These are phyloP conservation scores for Drosophila eugracilis DNA, from an alignment of 1,140 invertebrate species.

Conservation along the genomic window DNA sequence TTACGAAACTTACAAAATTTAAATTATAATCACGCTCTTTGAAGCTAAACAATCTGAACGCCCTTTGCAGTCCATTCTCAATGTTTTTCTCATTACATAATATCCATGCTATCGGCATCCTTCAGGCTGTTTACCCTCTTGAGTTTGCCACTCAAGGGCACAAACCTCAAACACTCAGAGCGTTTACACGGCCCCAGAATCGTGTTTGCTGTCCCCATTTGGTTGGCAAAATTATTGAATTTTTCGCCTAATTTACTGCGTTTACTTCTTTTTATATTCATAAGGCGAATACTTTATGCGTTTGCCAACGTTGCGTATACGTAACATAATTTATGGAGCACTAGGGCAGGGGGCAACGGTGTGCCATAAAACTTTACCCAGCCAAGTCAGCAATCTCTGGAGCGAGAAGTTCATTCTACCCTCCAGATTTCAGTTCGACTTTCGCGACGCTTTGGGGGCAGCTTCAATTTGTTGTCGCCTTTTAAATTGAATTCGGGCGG, in stretches of 20 bases:
- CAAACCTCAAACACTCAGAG: slow-evolving; percentile 12
- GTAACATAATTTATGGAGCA: slow-evolving; percentile 74
- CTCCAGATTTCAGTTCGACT: slow-evolving; percentile 37
- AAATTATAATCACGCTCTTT: not conserved
- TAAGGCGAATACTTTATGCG: slow-evolving; percentile 69
- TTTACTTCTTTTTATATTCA: slow-evolving; percentile 67
- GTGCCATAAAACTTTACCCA: slow-evolving; percentile 51
- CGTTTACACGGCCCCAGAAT: slow-evolving; percentile 12
- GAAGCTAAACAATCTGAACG: not conserved
- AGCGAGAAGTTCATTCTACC: slow-evolving; percentile 19
- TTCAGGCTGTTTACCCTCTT: slow-evolving; percentile 37
- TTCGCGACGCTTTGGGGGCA: slow-evolving; percentile 33
- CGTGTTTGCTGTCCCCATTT: slow-evolving; percentile 24
- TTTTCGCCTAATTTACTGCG: slow-evolving; percentile 72
- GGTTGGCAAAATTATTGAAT: slow-evolving; percentile 67
- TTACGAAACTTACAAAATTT: not conserved
- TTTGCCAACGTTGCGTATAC: slow-evolving; percentile 72
- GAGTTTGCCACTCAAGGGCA: slow-evolving; percentile 19
- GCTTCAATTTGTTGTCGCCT: slow-evolving; percentile 50
- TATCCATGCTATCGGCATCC: slow-evolving; percentile 24
- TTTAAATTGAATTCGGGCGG: slow-evolving; percentile 60
- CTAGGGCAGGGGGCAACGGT: not conserved
- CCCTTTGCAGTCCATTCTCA: slow-evolving; percentile 2
- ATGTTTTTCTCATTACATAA: slow-evolving; percentile 19
- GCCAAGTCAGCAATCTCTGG: slow-evolving; percentile 27